Evolutionary conservation across 1,140 invertebrate species (phyloP), one percentile per base, ranked within the genome.

Genomic region (Maniola jurtina): DNA sequence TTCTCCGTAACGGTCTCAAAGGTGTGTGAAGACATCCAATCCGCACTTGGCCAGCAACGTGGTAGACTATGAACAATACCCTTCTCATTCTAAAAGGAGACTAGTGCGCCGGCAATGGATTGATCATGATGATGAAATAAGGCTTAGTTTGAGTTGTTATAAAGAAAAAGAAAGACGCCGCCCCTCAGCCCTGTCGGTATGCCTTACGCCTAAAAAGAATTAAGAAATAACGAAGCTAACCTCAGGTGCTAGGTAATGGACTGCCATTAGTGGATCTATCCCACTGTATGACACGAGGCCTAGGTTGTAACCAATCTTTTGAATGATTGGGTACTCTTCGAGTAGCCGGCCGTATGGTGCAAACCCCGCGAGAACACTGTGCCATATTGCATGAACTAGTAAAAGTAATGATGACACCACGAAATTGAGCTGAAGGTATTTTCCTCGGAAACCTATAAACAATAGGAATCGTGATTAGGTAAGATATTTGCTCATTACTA

Each of bases 161-260:
- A n/a, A n/a, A n/a, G n/a, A n/a, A n/a, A n/a, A n/a, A n/a, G n/a
- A n/a, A n/a, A n/a, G n/a, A n/a, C n/a, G 4, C 25, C 25, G 25
- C 25, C 25, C 25, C 25, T 25, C 25, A 25, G 25, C 25, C 4
- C 25, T 25, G 25, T 4, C 25, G 25, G n/a, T n/a, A n/a, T 4
- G 4, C 25, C 25, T 25, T 1, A 25, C 25, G 25, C 25, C 25
- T 25, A 25, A 25, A 25, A 25, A 25, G 25, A 25, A 25, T 2
- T 25, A 25, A 25, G 25, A 25, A 25, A 25, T 25, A 4, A 25
- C 25, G 25, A 25, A 48, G 38, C 93, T 76, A 42, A 95, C 91
- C 85, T 96, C 95, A 13, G 95, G 95, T 11, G 91, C 81, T 5
- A 95, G 75, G 91, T 93, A 94, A 69, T 93, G 93, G 15, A 95